phyloP scores from a whole-genome alignment of 2,888 invertebrate genomes.

The Aphodius sticticus region DNA sequence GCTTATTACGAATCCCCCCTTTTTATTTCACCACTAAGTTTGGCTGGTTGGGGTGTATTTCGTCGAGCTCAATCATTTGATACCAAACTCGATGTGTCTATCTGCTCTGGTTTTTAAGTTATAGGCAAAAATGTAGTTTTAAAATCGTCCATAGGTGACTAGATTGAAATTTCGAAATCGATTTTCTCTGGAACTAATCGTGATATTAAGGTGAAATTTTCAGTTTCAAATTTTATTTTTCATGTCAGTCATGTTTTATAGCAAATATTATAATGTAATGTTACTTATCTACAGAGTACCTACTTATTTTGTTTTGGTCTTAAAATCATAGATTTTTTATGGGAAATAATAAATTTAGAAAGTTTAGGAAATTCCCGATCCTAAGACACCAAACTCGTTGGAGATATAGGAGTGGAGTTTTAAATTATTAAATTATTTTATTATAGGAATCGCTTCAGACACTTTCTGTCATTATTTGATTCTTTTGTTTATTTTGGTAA shows the following conservation, averaged over 20 bases:
- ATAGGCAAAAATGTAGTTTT: too few relatives aligned
- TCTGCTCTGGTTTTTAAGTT: too few relatives aligned
- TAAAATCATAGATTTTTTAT: background rate
- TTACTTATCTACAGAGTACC: too few relatives aligned
- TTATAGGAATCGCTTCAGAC: background rate
- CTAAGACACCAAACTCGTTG: conserved; percentile 4
- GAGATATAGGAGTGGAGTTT: background rate
- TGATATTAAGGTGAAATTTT: too few relatives aligned
- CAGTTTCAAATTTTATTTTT: too few relatives aligned
- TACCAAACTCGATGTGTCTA: background rate
- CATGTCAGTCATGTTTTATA: too few relatives aligned
- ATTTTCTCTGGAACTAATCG: too few relatives aligned
- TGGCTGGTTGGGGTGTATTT: background rate
- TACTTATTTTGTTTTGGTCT: background rate
- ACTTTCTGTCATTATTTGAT: background rate
- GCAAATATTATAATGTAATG: too few relatives aligned
- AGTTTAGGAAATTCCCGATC: too few relatives aligned
- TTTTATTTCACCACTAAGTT: background rate
- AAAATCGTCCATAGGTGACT: too few relatives aligned
- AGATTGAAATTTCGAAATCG: too few relatives aligned
- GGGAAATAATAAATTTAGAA: background rate
- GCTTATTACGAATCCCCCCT: background rate
- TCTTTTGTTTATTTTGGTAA: background rate
- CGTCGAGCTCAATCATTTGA: background rate
- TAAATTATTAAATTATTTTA: too few relatives aligned